Evolutionary conservation across 2,797 vertebrate species (phyloP), one percentile per base, ranked within the genome.

Genomic region (Luscinia megarhynchos): DNA sequence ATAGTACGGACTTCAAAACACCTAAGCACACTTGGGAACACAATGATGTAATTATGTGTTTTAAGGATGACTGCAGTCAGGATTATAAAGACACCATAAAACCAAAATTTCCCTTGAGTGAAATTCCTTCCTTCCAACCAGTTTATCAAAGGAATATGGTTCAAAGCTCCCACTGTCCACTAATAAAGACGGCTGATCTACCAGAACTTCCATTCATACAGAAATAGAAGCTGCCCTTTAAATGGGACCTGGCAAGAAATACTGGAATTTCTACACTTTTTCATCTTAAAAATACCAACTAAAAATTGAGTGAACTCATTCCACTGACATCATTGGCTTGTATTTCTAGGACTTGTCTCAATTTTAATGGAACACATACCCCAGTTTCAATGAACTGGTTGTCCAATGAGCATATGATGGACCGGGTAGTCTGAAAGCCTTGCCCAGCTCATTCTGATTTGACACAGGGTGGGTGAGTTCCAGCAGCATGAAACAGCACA

Each of bases 241-340:
- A 90, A 93, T 40, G 48, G 64, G 72, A 76, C 38, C 79, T 95
- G 89, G 95, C 87, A 95, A 95, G 85, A 95, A 95, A 90, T 55
- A 80, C 68, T 95, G 91, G 94, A 97, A 95, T 76, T 97, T 97
- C 87, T 92, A 79, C 73, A 93, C 55, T 87, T 81, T 83, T 92
- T 93, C 66, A 94, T 93, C 92, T 63, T 97, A 96, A 97, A 97
- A 97, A 94, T 64, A 92, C 75, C 93, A 97, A 95, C 93, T 91
- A 93, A 95, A 97, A 97, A 92, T 82, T 81, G 69, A 75, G 76
- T 26, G 19, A 91, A 77, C 57, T 95, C 38, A 83, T 87, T 91
- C 82, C 62, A 73, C 62, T 58, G 76, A 95, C 11, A 15, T 81
- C 77, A 93, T 26, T 94, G 83, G 79, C 87, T 73, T 88, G 48